Conservation (phyloP, 2,797 vertebrate genomes). For the Xenops minutus region DNA sequence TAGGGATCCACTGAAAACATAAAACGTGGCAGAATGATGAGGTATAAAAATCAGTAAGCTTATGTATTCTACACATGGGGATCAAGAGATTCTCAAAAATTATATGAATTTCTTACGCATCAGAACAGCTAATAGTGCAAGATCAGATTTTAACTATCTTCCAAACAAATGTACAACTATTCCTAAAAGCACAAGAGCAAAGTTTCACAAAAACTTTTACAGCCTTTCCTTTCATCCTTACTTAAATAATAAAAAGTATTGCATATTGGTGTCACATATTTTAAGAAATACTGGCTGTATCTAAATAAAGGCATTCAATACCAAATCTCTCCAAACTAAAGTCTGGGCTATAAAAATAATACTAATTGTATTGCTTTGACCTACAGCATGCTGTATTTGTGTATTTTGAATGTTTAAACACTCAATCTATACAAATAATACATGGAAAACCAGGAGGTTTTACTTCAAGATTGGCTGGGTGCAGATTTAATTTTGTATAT, state of each 20-base stretch:
- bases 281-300: neutral
- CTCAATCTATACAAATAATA: neutral
- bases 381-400: neutral
- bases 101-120: neutral
- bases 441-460: neutral
- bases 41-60: neutral
- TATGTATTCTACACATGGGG: neutral
- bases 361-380: neutral
- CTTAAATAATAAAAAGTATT: neutral
- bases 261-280: neutral
- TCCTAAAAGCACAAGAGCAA: neutral
- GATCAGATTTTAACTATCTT: neutral
- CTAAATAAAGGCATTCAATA: neutral
- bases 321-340: neutral
- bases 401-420: neutral
- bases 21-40: neutral
- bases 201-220: neutral
- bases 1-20: neutral
- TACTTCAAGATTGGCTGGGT: neutral
- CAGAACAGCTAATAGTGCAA: neutral
- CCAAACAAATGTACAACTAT: neutral
- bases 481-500: neutral
- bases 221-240: neutral
- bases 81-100: neutral
- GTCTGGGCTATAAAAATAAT: neutral